A percentile compares a stretch with the other conserved stretches of the same genome.
phyloP scores from a whole-genome alignment of 92 coral and sea anemone genomes.

The Zoanthus solanderi region DNA sequence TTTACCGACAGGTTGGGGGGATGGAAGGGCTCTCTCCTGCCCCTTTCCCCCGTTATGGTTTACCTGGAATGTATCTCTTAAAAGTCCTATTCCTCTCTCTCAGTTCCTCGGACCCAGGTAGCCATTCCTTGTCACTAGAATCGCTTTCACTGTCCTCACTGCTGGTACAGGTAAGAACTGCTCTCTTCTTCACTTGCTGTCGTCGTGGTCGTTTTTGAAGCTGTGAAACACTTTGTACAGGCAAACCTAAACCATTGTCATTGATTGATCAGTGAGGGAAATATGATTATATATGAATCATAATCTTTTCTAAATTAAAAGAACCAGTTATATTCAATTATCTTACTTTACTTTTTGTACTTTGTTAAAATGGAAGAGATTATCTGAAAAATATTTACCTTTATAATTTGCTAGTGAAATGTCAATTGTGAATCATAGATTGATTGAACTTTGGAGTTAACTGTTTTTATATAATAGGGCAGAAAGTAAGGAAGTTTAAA shows the following conservation, averaged over 20 bases:
- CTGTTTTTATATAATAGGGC: no score
- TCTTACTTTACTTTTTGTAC: no score
- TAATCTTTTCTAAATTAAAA: no score
- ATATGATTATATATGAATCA: no score
- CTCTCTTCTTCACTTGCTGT: background rate
- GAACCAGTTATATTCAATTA: no score
- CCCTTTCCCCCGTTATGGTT: background rate
- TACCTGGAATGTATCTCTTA: slow-evolving; percentile 82
- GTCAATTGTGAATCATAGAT: no score
- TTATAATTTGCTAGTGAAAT: no score
- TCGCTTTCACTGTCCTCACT: slow-evolving; percentile 58
- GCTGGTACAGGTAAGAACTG: slow-evolving; percentile 2
- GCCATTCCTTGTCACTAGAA: slow-evolving; percentile 84
- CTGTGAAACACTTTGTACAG: background rate
- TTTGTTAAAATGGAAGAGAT: no score
- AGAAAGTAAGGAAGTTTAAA: no score
- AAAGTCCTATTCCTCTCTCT: slow-evolving; percentile 67
- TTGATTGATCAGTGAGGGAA: background rate
- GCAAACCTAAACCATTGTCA: background rate
- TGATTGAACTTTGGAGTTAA: no score
- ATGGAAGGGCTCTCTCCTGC: background rate
- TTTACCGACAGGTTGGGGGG: no score
- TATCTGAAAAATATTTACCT: no score
- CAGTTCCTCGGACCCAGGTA: slow-evolving; percentile 84
- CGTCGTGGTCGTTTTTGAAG: background rate